Evolutionary conservation across 30 jellyfish, hydroid and myxozoan genomes (phyloP).

Genomic region (Cassiopea xamachana): DNA sequence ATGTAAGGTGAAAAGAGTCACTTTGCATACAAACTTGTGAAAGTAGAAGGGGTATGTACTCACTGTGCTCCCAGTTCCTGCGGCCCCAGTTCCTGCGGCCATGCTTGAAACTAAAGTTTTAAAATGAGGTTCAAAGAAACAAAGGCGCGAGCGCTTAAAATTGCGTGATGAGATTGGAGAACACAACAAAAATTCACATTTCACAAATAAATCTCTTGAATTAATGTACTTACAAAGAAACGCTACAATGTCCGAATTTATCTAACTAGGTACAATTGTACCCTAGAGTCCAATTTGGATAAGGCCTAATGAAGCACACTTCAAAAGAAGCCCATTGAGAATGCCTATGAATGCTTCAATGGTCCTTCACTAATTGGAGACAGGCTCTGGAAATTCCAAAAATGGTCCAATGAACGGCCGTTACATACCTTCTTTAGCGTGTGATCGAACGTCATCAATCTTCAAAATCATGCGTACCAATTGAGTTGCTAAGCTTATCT

Average conservation of each 20-base stretch:
- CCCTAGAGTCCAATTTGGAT: background rate
- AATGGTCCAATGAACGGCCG: background rate
- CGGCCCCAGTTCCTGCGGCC: too few relatives aligned
- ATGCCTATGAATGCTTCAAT: background rate
- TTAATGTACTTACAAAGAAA: background rate
- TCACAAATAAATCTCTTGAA: background rate
- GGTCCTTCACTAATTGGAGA: background rate
- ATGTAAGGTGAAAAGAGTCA: too few relatives aligned
- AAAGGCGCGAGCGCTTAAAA: too few relatives aligned
- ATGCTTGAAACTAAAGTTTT: too few relatives aligned
- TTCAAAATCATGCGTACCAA: constrained; percentile 98
- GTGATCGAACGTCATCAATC: constrained; percentile 97
- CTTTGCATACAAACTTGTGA: too few relatives aligned
- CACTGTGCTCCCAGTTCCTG: too few relatives aligned
- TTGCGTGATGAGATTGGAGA: too few relatives aligned
- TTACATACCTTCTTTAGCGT: constrained; percentile 56
- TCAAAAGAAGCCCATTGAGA: background rate
- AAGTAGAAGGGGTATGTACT: too few relatives aligned
- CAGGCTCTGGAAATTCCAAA: too few relatives aligned
- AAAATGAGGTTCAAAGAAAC: too few relatives aligned
- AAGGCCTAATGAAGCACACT: background rate
- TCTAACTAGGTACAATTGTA: background rate
- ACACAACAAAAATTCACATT: background rate
- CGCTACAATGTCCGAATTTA: background rate
- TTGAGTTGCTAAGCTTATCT: constrained; percentile 97